phyloP scores from a whole-genome alignment of 2,888 invertebrate genomes.

The Phasia obesa region DNA sequence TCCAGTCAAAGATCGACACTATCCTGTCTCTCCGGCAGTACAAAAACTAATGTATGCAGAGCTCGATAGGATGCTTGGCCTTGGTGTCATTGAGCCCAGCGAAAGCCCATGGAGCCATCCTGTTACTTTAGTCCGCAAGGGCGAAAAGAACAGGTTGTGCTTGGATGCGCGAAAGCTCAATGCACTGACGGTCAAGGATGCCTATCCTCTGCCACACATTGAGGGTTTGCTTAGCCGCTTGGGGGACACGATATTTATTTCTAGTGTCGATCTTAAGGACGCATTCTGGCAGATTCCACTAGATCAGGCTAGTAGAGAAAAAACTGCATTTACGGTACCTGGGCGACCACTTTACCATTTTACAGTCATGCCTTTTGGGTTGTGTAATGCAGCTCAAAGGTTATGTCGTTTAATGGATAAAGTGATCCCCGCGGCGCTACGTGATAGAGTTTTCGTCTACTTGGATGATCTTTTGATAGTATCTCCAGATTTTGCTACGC shows the following conservation, averaged over 20 bases:
- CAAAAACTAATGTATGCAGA: background rate
- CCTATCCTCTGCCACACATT: no score
- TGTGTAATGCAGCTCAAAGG: constrained; percentile 44
- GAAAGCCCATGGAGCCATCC: background rate
- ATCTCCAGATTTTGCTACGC: constrained; percentile 2
- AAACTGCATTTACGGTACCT: background rate
- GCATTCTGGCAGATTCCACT: constrained; percentile 18
- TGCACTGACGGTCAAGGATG: no score
- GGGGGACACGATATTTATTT: background rate
- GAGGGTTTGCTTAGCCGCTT: no score
- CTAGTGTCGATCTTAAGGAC: background rate
- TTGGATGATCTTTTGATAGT: constrained; percentile 19
- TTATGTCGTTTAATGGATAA: constrained; percentile 44
- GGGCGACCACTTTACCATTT: constrained; percentile 36
- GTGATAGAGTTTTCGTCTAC: constrained; percentile 51
- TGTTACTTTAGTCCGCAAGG: background rate
- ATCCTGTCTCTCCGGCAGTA: background rate
- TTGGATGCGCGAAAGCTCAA: no score
- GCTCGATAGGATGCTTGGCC: no score
- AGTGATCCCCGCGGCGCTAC: no score
- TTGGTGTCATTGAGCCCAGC: no score
- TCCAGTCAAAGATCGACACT: background rate
- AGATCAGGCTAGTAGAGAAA: constrained; percentile 10
- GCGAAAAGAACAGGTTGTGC: no score
- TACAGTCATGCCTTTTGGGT: constrained; percentile 41